These are phyloP conservation scores for Trachelus tabidus DNA, from an alignment of 2,888 invertebrate species.

Conservation along the genomic window DNA sequence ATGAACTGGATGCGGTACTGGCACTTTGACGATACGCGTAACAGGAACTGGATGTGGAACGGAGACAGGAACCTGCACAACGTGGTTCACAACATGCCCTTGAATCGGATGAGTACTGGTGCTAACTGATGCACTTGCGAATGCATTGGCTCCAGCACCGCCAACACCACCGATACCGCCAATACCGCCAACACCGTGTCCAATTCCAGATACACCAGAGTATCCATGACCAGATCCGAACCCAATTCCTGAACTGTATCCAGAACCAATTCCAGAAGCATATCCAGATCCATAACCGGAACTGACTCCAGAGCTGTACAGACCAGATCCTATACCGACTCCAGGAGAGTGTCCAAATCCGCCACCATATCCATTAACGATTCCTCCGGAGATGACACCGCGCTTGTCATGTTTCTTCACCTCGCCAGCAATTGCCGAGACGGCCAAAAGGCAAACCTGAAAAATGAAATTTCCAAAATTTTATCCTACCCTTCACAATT, in stretches of 20 bases:
- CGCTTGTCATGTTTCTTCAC: slow-evolving; percentile 30
- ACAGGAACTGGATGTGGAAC: slow-evolving; percentile 26
- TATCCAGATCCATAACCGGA: slow-evolving; percentile 2
- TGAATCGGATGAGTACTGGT: slow-evolving; percentile 3
- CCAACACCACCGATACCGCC: not conserved
- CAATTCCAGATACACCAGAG: not conserved
- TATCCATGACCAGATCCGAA: not conserved
- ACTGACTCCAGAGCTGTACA: not conserved
- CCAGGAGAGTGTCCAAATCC: not conserved
- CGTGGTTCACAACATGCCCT: slow-evolving; percentile 5
- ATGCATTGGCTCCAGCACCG: slow-evolving; percentile 8
- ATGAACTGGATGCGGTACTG: slow-evolving; percentile 15
- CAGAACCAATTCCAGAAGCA: slow-evolving; percentile 6
- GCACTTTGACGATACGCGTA: slow-evolving; percentile 18
- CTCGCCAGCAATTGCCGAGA: slow-evolving; percentile 25
- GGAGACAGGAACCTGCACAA: slow-evolving; percentile 23
- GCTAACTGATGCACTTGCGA: not conserved
- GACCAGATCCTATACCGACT: not conserved
- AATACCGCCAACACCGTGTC: not conserved
- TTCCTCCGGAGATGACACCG: slow-evolving; percentile 14
- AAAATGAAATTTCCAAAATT: not conserved
- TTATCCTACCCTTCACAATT: not conserved
- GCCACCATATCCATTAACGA: slow-evolving; percentile 3
- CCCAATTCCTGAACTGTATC: not conserved
- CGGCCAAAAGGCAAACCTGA: slow-evolving; percentile 36